Base-by-base conservation (phyloP, 1,140 invertebrate species). In the Stegodyphus mimosarum region DNA sequence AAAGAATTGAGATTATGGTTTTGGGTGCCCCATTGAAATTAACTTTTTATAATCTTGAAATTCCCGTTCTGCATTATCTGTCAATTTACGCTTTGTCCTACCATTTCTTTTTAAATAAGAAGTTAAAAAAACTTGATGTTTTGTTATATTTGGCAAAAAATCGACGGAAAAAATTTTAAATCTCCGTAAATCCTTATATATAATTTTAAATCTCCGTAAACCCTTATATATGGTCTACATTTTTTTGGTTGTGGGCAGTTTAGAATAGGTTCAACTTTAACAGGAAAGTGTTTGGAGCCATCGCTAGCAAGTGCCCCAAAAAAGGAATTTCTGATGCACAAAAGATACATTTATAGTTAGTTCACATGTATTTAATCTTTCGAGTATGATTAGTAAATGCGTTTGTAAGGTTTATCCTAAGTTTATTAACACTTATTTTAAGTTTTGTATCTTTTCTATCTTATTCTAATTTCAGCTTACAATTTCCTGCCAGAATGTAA, bases 1-100 rank as follows among this genome's bases (percentile, higher is more conserved):
- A 48, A 74, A 52, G 6, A 87, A 55, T 18, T 69, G 9, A 15
- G 83, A 80, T 52, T 76, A 33, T 10, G 52, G 83, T 6, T 74
- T 50, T 17, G 83, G 88, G 9, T 86, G 83, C 13, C 7, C 70
- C 9, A 88, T 48, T 9, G 72, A 15, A 11, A 91, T 71, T 10
- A 67, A 86, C 15, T 87, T 18, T 87, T 92, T 92, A 83, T 89
- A 90, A 6, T 88, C 51, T 6, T 88, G 80, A 85, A 92, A 92
- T 2, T 91, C 89, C 75, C 72, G 4, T 9, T 88, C 60, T 6
- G 89, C 69, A 7, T 87, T 86, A 6, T 64, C 15, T 1, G 17
- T 71, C 88, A 87, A 88, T 50, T 13, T 10, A 13, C 87, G 7
- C 9, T 73, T 73, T n/a, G 13, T 9, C 7, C 66, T 83, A 53